Evolutionary conservation across 35 echinoderm and acorn worm genomes (phyloP), one percentile per base, ranked within the genome.

Genomic region (Apostichopus californicus): DNA sequence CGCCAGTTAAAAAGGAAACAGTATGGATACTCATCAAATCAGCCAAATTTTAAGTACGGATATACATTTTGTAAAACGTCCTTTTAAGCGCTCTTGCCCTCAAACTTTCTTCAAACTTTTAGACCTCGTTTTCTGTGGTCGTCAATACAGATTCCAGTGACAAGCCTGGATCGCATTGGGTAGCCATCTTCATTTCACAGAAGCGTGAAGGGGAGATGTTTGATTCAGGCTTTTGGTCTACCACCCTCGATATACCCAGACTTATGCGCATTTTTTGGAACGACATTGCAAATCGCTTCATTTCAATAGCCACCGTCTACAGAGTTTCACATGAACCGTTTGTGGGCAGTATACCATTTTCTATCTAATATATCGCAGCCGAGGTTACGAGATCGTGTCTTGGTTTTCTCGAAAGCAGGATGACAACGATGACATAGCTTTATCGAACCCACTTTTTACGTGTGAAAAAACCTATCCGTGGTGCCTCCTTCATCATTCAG

Each of bases 191-290:
- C 11, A 86, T 86, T 57, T 86, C 55, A 0, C 34, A 59, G 54
- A 21, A 10, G 5, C 25, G 82, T 54, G 13, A 8, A 5, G 82
- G 82, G 53, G 23, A 28, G 12, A n/a, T 57, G 9, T 60, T 86
- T 65, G 83, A 86, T 25, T 86, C n/a, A n/a, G n/a, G n/a, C 55
- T 86, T 56, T 57, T 55, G 83, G 83, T 8, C n/a, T 86, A 60
- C 83, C 53, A 56, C 83, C 83, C 5, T 86, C 78, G 22, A n/a
- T 80, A 13, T 12, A 18, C 10, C 78, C 78, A 5, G 18, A 80
- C 22, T 5, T 86, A 55, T n/a, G 58, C 9, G 15, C 56, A 57
- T 21, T n/a, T 58, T n/a, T 4, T 55, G 55, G 55, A 86, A n/a
- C 13, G 21, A 59, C 5, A 14, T 8, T 54, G 17, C 23, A 65